Evolutionary conservation across 2,113 vertebrate species (phyloP), one percentile per base, ranked within the genome.

Genomic region (Lepisosteus oculatus): DNA sequence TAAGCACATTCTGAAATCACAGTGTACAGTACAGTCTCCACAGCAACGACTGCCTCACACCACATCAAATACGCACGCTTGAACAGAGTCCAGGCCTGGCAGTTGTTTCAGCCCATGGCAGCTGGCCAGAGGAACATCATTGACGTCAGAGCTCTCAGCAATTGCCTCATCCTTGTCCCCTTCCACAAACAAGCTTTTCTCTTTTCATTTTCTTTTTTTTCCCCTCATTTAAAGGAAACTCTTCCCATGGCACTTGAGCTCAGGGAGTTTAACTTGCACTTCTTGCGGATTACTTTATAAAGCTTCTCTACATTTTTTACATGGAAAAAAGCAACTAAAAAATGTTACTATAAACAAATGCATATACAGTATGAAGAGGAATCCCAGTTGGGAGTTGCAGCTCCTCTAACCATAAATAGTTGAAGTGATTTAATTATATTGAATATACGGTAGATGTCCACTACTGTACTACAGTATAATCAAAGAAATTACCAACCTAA

Each of bases 111-210:
- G 45, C 70, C 76, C 74, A 71, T 92, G 91, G 91, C 90, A 80
- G 67, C 64, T 72, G 73, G 85, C 90, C 91, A 87, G 83, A 89
- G 88, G 91, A 91, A 90, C 86, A 79, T 81, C 82, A 91, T 91
- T 93, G 90, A 93, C 91, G 91, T 93, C 90, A 93, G 86, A 90
- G 84, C 75, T 57, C 83, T 78, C 73, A 67, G 78, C 84, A 89
- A 86, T 91, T 89, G 87, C 87, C 87, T 91, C 90, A 91, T 91
- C 87, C 76, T 79, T 81, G 86, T 87, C 84, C 85, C 86, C 84
- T 87, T 90, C 85, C 91, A 89, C 86, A 92, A 93, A 93, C 88
- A 93, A 90, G 85, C 86, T 84, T 84, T 78, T 61, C 65, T 71
- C 74, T 74, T 88, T 88, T 87, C 87, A 15, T 84, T 73, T 71